These are phyloP conservation scores for Ridgeia piscesae DNA, from an alignment of 1,140 invertebrate genomes.

Conservation along the genomic window DNA sequence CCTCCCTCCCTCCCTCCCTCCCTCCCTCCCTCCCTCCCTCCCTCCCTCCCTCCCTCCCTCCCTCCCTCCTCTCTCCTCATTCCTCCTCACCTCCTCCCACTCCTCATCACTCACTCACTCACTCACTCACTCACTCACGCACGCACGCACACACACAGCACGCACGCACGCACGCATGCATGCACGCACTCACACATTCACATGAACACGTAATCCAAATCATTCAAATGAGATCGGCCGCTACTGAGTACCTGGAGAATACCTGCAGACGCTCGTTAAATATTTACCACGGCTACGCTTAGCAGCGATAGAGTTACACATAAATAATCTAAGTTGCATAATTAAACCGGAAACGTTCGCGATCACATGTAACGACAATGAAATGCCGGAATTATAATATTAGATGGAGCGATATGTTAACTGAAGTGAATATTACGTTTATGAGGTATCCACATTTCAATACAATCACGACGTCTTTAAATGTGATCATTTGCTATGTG, in stretches of 20 bases:
- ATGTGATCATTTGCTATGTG: too few relatives aligned
- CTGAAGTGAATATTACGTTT: neutral
- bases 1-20: too few relatives aligned
- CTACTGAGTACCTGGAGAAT: neutral
- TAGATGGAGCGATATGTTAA: too few relatives aligned
- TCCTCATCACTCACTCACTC: too few relatives aligned
- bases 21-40: too few relatives aligned
- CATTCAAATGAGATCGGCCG: neutral
- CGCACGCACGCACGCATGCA: too few relatives aligned
- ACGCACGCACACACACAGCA: too few relatives aligned
- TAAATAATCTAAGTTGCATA: neutral
- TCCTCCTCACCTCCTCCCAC: too few relatives aligned
- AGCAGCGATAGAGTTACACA: neutral
- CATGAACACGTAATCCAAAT: neutral
- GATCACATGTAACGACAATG: neutral
- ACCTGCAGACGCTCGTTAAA: neutral
- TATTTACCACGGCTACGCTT: neutral
- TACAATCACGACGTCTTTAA: neutral
- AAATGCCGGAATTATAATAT: neutral
- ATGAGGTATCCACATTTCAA: neutral
- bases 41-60: too few relatives aligned
- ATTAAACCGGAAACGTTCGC: neutral
- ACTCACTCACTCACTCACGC: too few relatives aligned
- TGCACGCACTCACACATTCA: too few relatives aligned
- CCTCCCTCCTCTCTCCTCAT: too few relatives aligned